Percentiles rank a stretch among this genome's conserved stretches.
phyloP scores from a whole-genome alignment of 2,797 vertebrate genomes.

The Tarsius wallacei region DNA sequence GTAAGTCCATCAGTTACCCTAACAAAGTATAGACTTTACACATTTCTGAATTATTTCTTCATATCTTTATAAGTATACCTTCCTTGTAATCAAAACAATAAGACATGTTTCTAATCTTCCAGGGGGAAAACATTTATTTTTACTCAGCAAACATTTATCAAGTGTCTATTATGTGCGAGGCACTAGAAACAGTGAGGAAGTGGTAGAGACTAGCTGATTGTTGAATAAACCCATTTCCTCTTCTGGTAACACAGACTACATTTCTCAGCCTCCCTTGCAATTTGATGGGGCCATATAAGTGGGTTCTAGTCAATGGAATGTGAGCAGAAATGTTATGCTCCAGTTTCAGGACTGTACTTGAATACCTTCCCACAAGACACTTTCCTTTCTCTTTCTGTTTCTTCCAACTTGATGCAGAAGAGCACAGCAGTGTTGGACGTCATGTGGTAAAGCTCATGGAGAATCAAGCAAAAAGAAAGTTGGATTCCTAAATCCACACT shows the following conservation, averaged over 20 bases:
- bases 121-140: not conserved
- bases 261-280: too few relatives aligned
- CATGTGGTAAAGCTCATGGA: not conserved
- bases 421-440: not conserved
- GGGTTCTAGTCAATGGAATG: too few relatives aligned
- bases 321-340: not conserved
- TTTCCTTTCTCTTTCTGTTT: not conserved
- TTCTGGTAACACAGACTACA: not conserved
- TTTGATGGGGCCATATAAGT: too few relatives aligned
- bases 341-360: not conserved
- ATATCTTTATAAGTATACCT: slow-evolving; percentile 9
- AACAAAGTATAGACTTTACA: not conserved
- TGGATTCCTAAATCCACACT: not conserved
- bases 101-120: not conserved
- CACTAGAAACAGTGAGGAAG: not conserved
- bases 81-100: not conserved
- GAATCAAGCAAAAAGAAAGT: not conserved
- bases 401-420: not conserved
- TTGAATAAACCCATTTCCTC: not conserved
- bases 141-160: not conserved
- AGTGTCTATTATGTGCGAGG: not conserved
- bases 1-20: not conserved
- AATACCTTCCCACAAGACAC: not conserved
- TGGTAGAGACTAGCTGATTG: not conserved
- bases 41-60: slow-evolving; percentile 33